A percentile compares a stretch with the other conserved stretches of the same genome.
phyloP scores from a whole-genome alignment of 2,113 vertebrate species.

The Sprattus sprattus region DNA sequence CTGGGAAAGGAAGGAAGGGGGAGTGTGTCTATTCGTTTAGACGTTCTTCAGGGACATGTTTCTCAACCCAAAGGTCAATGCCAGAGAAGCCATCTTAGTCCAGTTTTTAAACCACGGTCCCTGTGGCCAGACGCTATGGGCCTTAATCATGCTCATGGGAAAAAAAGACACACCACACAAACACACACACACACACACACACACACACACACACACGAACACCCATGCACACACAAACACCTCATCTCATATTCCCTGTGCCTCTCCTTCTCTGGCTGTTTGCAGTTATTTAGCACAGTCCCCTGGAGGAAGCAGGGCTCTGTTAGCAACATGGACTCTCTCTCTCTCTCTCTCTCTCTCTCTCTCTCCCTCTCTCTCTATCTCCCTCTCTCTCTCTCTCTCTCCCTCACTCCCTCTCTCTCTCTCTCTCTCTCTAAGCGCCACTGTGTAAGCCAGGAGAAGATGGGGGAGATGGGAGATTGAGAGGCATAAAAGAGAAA shows the following conservation, averaged over 20 bases:
- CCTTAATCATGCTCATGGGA: not conserved
- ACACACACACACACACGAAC: not conserved
- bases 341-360: no score
- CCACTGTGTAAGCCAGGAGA: no score
- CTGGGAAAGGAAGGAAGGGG: not conserved
- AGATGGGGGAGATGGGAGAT: no score
- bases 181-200: not conserved
- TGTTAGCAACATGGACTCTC: no score
- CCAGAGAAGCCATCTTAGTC: not conserved
- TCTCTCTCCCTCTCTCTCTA: no score
- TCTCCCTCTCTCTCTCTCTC: no score
- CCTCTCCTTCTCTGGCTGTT: not conserved
- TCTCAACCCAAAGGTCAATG: not conserved
- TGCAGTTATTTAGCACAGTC: no score
- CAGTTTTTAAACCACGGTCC: not conserved
- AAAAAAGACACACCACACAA: not conserved
- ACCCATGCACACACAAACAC: not conserved
- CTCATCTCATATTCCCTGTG: no score
- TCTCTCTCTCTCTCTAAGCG: no score
- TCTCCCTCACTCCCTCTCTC: no score
- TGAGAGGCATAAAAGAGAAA: no score
- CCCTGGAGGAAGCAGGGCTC: no score
- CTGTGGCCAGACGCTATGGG: not conserved
- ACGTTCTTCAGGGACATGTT: not conserved
- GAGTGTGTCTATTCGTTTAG: not conserved